These are phyloP conservation scores for Melieria crassipennis DNA, from an alignment of 2,888 invertebrate species.

Conservation along the genomic window DNA sequence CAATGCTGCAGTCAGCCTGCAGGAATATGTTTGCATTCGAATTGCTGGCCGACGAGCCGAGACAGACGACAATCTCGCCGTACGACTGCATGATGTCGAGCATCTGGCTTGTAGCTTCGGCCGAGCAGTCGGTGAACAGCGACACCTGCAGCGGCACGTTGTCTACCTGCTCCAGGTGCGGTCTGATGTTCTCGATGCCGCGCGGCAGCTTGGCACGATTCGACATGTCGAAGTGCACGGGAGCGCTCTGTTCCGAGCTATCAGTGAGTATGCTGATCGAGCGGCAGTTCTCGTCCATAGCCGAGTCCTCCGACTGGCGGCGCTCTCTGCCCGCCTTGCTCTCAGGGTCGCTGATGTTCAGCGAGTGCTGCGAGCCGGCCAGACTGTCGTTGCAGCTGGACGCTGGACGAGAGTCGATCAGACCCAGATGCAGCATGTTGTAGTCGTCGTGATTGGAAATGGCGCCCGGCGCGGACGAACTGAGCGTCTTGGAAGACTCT, in stretches of 20 bases:
- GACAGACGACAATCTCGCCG: constrained; percentile 93
- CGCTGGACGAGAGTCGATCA: constrained; percentile 33
- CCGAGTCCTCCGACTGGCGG: constrained; percentile 69
- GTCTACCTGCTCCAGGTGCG: constrained; percentile 94
- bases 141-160: constrained; percentile 97
- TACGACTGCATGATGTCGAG: constrained; percentile 93
- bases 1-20: constrained; percentile 91
- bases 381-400: constrained; percentile 44
- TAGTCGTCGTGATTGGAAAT: constrained; percentile 69
- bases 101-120: constrained; percentile 92
- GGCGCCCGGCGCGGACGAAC: constrained; percentile 87
- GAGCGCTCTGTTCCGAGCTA: constrained; percentile 90
- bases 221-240: constrained; percentile 91
- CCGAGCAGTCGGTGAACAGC: constrained; percentile 96
- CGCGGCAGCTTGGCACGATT: constrained; percentile 94
- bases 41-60: constrained; percentile 88
- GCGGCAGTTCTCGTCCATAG: constrained; percentile 75
- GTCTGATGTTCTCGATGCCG: constrained; percentile 96
- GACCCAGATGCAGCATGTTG: constrained; percentile 46
- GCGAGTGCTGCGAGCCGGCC: constrained; percentile 47
- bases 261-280: constrained; percentile 87
- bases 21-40: constrained; percentile 92
- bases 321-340: constrained; percentile 47
- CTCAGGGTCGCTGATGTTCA: constrained; percentile 38
- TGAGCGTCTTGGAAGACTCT: constrained; percentile 77